Evolutionary conservation across 2,797 vertebrate genomes (phyloP), one percentile per base, ranked within the genome.

Genomic region (Rhynchonycteris naso): DNA sequence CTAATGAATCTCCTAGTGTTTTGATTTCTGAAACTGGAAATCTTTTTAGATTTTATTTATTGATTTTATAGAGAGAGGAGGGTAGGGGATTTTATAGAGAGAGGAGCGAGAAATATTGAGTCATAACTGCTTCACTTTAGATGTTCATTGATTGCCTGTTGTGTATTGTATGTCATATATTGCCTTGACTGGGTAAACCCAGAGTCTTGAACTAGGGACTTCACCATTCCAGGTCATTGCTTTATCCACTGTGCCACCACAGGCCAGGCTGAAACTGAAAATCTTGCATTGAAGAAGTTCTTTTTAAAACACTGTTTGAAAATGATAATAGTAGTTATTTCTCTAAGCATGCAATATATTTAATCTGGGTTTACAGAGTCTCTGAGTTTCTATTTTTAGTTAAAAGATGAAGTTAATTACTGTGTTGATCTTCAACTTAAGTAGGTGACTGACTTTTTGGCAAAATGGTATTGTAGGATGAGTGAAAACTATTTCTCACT

Each of bases 21-120:
- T 50, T 81, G 56, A n/a, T 93, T 90, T 93, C 28, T 91, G 35
- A 90, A 89, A 81, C n/a, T 72, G 65, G 88, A 89, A 43, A 43
- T 43, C 43, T 43, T 7, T 43, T 43, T 43, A 43, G 43, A 43
- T 43, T 43, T 43, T 43, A 43, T 43, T 43, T 43, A 43, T 43
- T 43, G 43, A 43, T 43, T 43, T 43, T 43, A 43, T 7, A 43
- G 43, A 43, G 43, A 43, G 43, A 43, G 43, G 43, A 43, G 43
- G 43, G 43, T 5, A 43, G 43, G 43, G 43, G 43, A 43, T 43
- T 43, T 43, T 43, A 43, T 7, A 43, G 43, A 43, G 43, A 43
- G 43, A 43, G 43, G 43, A 43, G 43, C 43, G 43, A 7, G 5
- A 43, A 43, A 7, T 43, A 43, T 43, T 43, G 43, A 43, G 43